Percentiles rank a stretch among this genome's conserved stretches.
Conservation (phyloP, 2,113 vertebrate genomes). For the Fregata magnificens region DNA sequence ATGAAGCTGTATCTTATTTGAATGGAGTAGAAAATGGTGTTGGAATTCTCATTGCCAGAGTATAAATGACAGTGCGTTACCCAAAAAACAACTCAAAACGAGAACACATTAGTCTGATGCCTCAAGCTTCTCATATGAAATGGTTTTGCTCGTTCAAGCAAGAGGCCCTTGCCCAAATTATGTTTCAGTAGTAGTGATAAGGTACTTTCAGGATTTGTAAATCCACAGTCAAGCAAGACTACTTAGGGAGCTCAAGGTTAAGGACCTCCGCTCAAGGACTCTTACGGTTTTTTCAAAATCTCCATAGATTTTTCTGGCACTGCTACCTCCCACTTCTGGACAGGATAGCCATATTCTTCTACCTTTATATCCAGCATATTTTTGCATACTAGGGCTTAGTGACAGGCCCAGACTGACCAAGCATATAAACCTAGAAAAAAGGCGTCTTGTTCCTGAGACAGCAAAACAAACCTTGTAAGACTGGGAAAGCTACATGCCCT, state of each 20-base stretch:
- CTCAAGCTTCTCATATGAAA: background rate
- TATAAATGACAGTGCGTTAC: background rate
- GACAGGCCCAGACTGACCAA: too few species aligned
- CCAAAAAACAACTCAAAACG: background rate
- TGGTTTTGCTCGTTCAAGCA: background rate
- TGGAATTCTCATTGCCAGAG: background rate
- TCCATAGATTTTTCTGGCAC: background rate
- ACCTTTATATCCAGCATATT: background rate
- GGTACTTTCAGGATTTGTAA: background rate
- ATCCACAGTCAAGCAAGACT: background rate
- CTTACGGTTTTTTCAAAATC: background rate
- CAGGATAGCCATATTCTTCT: background rate
- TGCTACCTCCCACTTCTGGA: background rate
- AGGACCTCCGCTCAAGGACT: background rate
- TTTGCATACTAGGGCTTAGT: background rate
- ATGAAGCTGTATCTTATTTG: background rate
- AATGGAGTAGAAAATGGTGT: background rate
- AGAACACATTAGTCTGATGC: background rate
- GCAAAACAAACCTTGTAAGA: background rate
- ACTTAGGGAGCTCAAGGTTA: background rate
- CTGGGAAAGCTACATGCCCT: background rate
- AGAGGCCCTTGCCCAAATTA: background rate
- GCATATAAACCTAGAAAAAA: background rate
- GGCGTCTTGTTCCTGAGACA: background rate
- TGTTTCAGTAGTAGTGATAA: background rate